Conservation (phyloP, 2,113 vertebrate species). For the Nibea albiflora region DNA sequence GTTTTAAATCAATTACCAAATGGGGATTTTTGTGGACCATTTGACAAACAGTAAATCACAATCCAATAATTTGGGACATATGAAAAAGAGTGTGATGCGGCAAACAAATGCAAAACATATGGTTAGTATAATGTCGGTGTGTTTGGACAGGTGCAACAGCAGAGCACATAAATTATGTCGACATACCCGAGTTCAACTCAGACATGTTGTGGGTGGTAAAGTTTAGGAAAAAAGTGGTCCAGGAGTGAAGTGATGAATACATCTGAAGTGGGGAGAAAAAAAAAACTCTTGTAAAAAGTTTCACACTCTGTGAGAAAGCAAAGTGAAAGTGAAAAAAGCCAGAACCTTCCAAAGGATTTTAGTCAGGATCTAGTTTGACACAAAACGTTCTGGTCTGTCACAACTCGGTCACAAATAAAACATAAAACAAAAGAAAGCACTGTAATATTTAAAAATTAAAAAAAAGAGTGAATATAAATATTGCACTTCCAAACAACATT, state of each 20-base stretch:
- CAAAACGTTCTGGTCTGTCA: constrained; percentile 37
- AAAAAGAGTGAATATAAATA: constrained; percentile 80
- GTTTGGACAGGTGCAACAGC: constrained; percentile 63
- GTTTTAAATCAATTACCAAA: constrained; percentile 50
- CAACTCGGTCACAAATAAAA: constrained; percentile 57
- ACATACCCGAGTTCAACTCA: constrained; percentile 42
- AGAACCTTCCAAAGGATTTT: constrained; percentile 13
- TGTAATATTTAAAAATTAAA: constrained; percentile 48
- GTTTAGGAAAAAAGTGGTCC: constrained; percentile 45
- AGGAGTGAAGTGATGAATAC: constrained; percentile 53
- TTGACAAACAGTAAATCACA: constrained; percentile 36
- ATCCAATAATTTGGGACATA: constrained; percentile 2
- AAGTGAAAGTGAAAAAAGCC: constrained; percentile 39
- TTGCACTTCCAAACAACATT: constrained; percentile 85
- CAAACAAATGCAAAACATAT: constrained; percentile 42
- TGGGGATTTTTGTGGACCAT: constrained; percentile 33
- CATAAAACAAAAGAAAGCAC: constrained; percentile 57
- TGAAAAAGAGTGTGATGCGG: constrained; percentile 37
- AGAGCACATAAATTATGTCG: constrained; percentile 55
- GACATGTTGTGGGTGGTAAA: constrained; percentile 31
- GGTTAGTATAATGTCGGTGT: constrained; percentile 35
- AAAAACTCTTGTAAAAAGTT: background rate
- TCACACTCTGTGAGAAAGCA: constrained; percentile 56
- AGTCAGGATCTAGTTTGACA: constrained; percentile 14
- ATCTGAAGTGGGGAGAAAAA: constrained; percentile 35